A percentile compares a stretch with the other conserved stretches of the same genome.
Evolutionary conservation across 2,888 invertebrate species (phyloP).

Genomic region (Phortica magna): DNA sequence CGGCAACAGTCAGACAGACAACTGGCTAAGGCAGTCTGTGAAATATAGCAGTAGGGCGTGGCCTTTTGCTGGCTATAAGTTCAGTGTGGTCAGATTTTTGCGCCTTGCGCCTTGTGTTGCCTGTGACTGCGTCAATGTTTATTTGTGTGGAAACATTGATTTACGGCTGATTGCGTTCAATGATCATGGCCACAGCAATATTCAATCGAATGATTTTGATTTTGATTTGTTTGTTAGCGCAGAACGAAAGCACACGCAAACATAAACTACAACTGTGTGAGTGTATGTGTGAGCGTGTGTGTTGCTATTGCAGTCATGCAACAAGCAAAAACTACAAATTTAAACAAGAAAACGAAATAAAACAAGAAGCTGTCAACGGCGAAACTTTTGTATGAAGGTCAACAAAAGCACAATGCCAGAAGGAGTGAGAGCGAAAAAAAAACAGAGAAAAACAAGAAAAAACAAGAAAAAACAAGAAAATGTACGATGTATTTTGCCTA

Average conservation of each 20-base stretch:
- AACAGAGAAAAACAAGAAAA: background rate
- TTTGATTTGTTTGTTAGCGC: constrained; percentile 50
- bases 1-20: background rate
- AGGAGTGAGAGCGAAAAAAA: background rate
- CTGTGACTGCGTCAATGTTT: constrained; percentile 45
- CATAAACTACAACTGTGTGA: background rate
- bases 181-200: constrained; percentile 54
- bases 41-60: background rate
- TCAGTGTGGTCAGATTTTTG: constrained; percentile 8
- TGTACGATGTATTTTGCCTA: no score
- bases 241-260: constrained; percentile 1
- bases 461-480: no score
- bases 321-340: background rate
- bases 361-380: background rate
- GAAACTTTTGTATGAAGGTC: constrained; percentile 22
- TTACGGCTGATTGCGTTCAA: constrained; percentile 52
- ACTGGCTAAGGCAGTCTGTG: background rate
- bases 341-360: background rate
- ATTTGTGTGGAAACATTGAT: constrained; percentile 58
- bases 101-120: constrained; percentile 3
- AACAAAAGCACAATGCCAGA: background rate
- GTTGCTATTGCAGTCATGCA: constrained; percentile 7
- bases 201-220: constrained; percentile 47
- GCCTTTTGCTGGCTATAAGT: background rate
- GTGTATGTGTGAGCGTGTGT: background rate